Conservation (phyloP, 2,113 vertebrate species). For the Alaudala cheleensis region DNA sequence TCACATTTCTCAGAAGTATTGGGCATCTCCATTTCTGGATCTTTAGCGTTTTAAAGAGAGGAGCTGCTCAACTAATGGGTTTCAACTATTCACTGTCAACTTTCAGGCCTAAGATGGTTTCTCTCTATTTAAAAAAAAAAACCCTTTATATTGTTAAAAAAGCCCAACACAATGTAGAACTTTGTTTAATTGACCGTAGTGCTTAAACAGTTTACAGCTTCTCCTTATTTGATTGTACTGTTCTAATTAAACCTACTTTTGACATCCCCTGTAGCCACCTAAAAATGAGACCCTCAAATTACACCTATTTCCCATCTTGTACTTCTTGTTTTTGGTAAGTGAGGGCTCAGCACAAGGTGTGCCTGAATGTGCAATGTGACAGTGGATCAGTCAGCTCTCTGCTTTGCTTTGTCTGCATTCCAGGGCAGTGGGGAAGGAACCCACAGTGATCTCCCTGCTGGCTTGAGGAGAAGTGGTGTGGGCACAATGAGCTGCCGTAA, state of each 20-base stretch:
- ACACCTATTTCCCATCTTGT: background rate
- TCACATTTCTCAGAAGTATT: background rate
- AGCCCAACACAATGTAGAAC: background rate
- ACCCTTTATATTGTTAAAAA: accelerated
- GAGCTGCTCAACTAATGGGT: background rate
- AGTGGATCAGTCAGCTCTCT: background rate
- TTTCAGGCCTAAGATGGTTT: background rate
- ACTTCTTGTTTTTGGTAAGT: background rate
- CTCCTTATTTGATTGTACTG: background rate
- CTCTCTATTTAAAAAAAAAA: background rate
- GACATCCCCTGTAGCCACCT: background rate
- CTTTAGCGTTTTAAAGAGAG: background rate
- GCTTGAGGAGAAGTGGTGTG: background rate
- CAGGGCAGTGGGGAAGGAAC: too few relatives aligned
- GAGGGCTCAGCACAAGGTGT: background rate
- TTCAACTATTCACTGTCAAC: background rate
- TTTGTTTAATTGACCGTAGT: background rate
- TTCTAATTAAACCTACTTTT: background rate
- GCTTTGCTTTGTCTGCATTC: background rate
- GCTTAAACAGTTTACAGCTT: background rate
- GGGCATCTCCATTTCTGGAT: background rate
- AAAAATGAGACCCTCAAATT: background rate
- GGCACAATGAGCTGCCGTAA: accelerated
- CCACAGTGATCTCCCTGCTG: background rate
- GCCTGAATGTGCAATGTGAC: background rate